Conservation (phyloP, 2,113 vertebrate genomes). For the Podilymbus podiceps region DNA sequence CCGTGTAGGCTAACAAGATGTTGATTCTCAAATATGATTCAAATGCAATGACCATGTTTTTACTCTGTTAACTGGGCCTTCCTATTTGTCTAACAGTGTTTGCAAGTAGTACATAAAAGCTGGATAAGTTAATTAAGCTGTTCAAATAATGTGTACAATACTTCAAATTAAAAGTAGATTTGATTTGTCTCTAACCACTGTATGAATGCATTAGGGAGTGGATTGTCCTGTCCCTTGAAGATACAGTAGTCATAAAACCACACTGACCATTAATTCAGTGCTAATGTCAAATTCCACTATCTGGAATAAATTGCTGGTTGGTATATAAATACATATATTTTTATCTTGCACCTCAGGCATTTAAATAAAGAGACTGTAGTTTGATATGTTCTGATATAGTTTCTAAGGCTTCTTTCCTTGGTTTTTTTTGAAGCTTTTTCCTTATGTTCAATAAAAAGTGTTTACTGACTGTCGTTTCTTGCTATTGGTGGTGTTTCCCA, state of each 20-base stretch:
- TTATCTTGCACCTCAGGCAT: background rate
- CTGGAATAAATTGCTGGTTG: background rate
- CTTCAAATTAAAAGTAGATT: constrained; percentile 18
- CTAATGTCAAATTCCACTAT: background rate
- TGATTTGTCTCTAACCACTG: background rate
- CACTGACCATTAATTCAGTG: background rate
- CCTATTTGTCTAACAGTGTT: background rate
- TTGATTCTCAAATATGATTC: background rate
- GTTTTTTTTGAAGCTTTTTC: background rate
- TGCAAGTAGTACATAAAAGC: background rate
- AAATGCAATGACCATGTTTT: background rate
- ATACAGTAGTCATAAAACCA: background rate
- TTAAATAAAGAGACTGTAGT: background rate
- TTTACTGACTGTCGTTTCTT: background rate
- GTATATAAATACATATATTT: background rate
- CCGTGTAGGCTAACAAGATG: no score
- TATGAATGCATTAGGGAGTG: background rate
- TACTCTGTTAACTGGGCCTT: background rate
- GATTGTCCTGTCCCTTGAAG: background rate
- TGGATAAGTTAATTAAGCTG: background rate
- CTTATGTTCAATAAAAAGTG: background rate
- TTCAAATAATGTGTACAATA: background rate
- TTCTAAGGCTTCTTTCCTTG: background rate
- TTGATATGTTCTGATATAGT: background rate
- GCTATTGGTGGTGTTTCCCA: background rate